Base-by-base conservation (phyloP, 2,797 vertebrate species). In the Hemitrygon akajei region DNA sequence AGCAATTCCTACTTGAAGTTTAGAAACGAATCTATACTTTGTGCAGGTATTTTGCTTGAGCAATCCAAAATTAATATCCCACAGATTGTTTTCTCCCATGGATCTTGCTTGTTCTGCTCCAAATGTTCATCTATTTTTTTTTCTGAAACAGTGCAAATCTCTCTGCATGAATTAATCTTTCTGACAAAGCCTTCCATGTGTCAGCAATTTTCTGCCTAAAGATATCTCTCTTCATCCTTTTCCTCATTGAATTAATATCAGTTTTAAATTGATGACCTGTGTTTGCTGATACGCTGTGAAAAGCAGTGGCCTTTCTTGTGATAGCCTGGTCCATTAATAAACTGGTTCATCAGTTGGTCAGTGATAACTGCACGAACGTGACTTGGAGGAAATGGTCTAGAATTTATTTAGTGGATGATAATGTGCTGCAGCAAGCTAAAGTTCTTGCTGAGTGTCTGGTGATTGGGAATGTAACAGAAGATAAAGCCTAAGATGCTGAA, bases 211-310 rank as follows among this genome's bases (percentile, higher is more conserved):
- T 69, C n/a, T 89, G n/a, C 22, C 10, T 18, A 89, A 69, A 40
- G 34, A 69, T 66, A 34, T 20, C 34, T 84, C 40, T 22, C 63
- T 60, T 89, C 34, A 40, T 6, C 79, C 37, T 18, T 40, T 16
- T 40, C 18, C 60, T 63, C 37, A 37, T n/a, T 89, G 60, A 9
- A 7, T 66, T 34, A 37, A 20, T 22, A 89, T 10, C 86, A 89
- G 63, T 37, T 69, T 89, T 66, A 69, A 89, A 89, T 89, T 89
- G 86, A 89, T 89, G 63, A 37, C n/a, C n/a, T n/a, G 58, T 86
- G 9, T 14, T 60, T 27, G 37, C 60, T 37, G 7, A 89, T 25
- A 20, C 60, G 63, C 60, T 20, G 34, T 34, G 25, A n/a, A 69
- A n/a, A 37, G 69, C n/a, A 47, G 58, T 66, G 30, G 84, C 6